A percentile compares a stretch with the other conserved stretches of the same genome.
These are phyloP conservation scores for Laupala kohalensis DNA, from an alignment of 1,140 invertebrate species.

Conservation along the genomic window DNA sequence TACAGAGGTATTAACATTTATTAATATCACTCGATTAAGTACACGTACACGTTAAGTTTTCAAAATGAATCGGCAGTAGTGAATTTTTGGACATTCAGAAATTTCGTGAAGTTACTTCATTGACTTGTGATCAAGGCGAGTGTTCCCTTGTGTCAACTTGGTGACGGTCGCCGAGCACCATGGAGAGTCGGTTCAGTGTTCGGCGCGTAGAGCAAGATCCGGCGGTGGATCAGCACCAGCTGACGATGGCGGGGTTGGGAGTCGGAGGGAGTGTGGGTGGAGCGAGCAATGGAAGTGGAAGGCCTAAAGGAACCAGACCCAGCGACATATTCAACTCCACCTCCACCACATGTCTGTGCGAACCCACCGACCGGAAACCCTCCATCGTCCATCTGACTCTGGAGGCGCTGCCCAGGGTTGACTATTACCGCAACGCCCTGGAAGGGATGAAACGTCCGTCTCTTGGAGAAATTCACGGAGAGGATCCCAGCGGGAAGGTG, in stretches of 20 bases:
- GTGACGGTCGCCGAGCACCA: not conserved
- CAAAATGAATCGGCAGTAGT: not conserved
- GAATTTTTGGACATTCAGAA: not conserved
- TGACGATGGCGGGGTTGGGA: too few species aligned
- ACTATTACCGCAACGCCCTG: constrained; percentile 89
- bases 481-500: constrained; percentile 4
- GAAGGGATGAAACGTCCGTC: constrained; percentile 80
- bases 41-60: not conserved
- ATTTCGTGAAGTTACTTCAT: too few species aligned
- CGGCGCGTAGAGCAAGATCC: not conserved
- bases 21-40: not conserved
- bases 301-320: too few species aligned
- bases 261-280: not conserved
- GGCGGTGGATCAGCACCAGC: not conserved
- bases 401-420: constrained; percentile 78
- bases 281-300: not conserved
- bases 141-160: not conserved
- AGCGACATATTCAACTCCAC: not conserved
- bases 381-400: constrained; percentile 77
- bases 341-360: not conserved
- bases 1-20: not conserved
- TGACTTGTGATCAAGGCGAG: not conserved
- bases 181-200: not conserved
- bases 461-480: constrained; percentile 82
- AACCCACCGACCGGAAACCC: not conserved